Evolutionary conservation across 2,113 vertebrate species (phyloP), one percentile per base, ranked within the genome.

Genomic region (Bostrychus sinensis): DNA sequence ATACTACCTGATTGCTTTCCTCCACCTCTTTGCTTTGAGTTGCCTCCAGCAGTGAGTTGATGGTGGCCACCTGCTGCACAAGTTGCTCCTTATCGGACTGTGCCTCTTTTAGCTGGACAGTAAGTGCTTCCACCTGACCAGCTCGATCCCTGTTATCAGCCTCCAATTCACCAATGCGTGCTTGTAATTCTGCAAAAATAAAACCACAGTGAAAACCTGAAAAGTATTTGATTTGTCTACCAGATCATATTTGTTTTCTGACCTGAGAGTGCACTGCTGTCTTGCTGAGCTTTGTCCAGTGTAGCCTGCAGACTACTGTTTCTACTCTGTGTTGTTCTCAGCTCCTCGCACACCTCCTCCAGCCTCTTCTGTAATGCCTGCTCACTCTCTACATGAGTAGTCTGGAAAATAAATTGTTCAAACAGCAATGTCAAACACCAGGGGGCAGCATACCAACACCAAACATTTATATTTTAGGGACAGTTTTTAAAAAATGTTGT

Each of bases 271-370:
- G 78, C 53, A 60, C 92, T 85, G 88, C 91, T 90, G 42, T 97
- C 93, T 68, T 91, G 92, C 69, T 93, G 93, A 64, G 89, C 85
- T 64, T 94, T 94, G 68, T 96, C 94, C 14, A 92, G 46, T 0
- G 93, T 92, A 1, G 87, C 86, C 72, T 94, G 83, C 53, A 98
- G 83, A 77, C 58, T 93, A 85, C 78, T 83, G 38, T 91, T 94
- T 86, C 65, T 93, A 78, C 66, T 91, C 80, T 97, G 96, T 1
- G 92, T 70, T 26, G 85, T 92, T 68, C 93, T 89, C 16, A 98
- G 94, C 75, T 98, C 95, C 0, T 92, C 92, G 2, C 91, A 89
- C 17, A 97, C 93, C 86, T 96, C 96, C 0, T 96, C 94, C 78
- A 97, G 70, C 56, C 91, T 92, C 83, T 93, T 94, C 88, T 96